Evolutionary conservation across 1,140 invertebrate genomes (phyloP).

Genomic region (Orchestia grillus): DNA sequence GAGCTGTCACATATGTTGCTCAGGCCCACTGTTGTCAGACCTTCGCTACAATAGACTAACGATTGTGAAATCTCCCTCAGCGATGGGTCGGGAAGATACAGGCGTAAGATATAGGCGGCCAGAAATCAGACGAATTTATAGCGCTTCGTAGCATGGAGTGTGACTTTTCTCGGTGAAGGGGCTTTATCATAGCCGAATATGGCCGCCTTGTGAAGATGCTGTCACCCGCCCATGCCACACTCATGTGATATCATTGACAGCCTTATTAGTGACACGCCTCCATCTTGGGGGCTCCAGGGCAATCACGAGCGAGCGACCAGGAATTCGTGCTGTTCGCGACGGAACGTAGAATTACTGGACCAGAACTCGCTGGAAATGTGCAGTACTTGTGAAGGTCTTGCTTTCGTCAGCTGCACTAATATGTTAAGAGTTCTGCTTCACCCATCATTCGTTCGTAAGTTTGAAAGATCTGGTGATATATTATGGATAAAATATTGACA

Average conservation of each 20-base stretch:
- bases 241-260: constrained; percentile 47
- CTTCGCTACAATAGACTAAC: constrained; percentile 54
- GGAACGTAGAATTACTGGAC: constrained; percentile 8
- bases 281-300: not conserved
- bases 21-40: constrained; percentile 40
- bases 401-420: not conserved
- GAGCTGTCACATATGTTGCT: constrained; percentile 55
- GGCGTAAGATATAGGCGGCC: constrained; percentile 37
- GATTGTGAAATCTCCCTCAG: constrained; percentile 51
- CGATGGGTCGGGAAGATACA: constrained; percentile 35
- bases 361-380: not conserved
- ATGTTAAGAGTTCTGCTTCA: not conserved
- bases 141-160: constrained; percentile 14
- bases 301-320: not conserved
- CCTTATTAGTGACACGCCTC: constrained; percentile 19
- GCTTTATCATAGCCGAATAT: constrained; percentile 53
- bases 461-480: not conserved
- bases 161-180: not conserved
- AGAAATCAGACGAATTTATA: constrained; percentile 48
- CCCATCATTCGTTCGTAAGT: not conserved
- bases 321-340: not conserved
- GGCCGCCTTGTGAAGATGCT: not conserved
- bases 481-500: not conserved
- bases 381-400: not conserved
- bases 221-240: constrained; percentile 24